Evolutionary conservation across 2,888 invertebrate species (phyloP).

Genomic region (Napeogenes sylphis): DNA sequence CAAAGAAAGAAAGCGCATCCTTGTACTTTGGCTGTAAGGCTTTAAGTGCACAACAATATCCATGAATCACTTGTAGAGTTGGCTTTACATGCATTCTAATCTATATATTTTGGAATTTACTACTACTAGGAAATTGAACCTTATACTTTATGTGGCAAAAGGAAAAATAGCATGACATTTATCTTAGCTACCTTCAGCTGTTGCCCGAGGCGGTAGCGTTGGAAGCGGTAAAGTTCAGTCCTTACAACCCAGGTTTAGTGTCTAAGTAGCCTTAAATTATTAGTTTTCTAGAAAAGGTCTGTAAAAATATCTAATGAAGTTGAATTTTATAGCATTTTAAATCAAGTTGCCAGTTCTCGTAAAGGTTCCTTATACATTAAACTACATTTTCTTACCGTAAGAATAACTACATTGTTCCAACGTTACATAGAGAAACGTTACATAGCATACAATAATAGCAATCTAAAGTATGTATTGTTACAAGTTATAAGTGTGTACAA

Average conservation of each 20-base stretch:
- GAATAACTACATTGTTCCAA: slow-evolving; percentile 2
- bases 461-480: no score
- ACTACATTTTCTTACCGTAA: slow-evolving; percentile 12
- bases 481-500: no score
- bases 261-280: slow-evolving; percentile 25
- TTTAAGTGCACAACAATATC: slow-evolving; percentile 27
- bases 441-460: no score
- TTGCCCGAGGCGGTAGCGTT: slow-evolving; percentile 24
- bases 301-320: slow-evolving; percentile 26
- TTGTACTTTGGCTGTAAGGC: slow-evolving; percentile 23
- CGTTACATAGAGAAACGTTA: no score
- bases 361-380: not conserved
- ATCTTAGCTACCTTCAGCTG: slow-evolving; percentile 19
- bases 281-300: slow-evolving; percentile 17
- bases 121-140: slow-evolving; percentile 10
- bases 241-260: slow-evolving; percentile 33
- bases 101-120: slow-evolving; percentile 17
- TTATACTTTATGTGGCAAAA: not conserved
- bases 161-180: slow-evolving; percentile 5
- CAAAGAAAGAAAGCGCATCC: slow-evolving; percentile 14
- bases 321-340: slow-evolving; percentile 15
- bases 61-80: slow-evolving; percentile 30
- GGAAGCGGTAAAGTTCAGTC: slow-evolving; percentile 32
- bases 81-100: slow-evolving; percentile 26
- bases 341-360: slow-evolving; percentile 8